A percentile compares a stretch with the other conserved stretches of the same genome.
These are phyloP conservation scores for Labrus mixtus DNA, from an alignment of 2,113 vertebrate species.

Conservation along the genomic window DNA sequence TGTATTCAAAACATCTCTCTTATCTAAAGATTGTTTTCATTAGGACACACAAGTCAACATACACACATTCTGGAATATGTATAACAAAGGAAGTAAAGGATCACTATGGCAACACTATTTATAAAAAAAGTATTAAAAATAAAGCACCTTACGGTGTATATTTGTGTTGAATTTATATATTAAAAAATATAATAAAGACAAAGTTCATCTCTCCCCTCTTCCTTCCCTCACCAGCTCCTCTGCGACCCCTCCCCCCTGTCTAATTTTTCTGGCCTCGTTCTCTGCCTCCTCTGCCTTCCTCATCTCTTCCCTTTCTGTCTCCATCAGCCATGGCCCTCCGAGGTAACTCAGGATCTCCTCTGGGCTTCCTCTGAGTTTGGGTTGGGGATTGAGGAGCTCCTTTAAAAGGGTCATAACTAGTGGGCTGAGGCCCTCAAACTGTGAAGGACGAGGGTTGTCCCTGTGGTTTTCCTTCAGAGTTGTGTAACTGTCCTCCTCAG, in stretches of 20 bases:
- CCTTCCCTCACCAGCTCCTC: constrained; percentile 75
- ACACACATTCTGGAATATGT: constrained; percentile 32
- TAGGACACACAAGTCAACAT: constrained; percentile 9
- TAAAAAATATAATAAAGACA: constrained; percentile 1
- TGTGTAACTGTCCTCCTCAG: constrained; percentile 33
- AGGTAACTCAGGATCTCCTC: constrained; percentile 87
- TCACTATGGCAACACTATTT: constrained; percentile 32
- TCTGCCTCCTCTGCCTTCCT: constrained; percentile 77
- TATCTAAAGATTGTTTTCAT: not conserved
- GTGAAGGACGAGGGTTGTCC: constrained; percentile 71
- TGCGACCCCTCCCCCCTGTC: constrained; percentile 72
- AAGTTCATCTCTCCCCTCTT: constrained; percentile 79
- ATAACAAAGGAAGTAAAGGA: constrained; percentile 28
- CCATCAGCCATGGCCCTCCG: constrained; percentile 81
- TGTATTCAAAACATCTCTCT: constrained; percentile 22
- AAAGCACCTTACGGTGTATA: constrained; percentile 37
- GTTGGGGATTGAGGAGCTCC: constrained; percentile 87
- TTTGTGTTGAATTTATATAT: constrained; percentile 9
- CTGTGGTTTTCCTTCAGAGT: constrained; percentile 48
- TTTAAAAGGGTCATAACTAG: constrained; percentile 84
- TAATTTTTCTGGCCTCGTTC: constrained; percentile 77
- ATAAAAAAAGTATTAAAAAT: constrained; percentile 50
- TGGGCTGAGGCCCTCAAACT: constrained; percentile 84
- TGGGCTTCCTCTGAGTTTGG: constrained; percentile 82
- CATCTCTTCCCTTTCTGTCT: constrained; percentile 78